Percentiles rank a stretch among this genome's conserved stretches.
Evolutionary conservation across 2,113 vertebrate genomes (phyloP).

Genomic region (Rattus rattus): DNA sequence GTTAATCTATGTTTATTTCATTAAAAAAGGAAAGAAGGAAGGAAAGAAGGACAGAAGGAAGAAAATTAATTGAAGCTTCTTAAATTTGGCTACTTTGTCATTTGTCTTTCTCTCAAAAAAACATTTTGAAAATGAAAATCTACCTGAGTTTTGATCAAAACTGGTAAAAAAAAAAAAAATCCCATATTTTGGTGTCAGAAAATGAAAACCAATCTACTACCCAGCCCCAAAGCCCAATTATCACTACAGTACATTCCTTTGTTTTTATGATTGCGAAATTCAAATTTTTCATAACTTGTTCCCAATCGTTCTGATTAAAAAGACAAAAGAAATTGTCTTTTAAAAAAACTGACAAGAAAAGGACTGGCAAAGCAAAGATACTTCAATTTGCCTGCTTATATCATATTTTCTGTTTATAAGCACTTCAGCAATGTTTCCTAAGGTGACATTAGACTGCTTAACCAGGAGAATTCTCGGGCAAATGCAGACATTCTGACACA

Average conservation of each 20-base stretch:
- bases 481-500: neutral
- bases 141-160: neutral
- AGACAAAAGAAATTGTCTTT: neutral
- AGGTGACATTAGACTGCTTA: neutral
- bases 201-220: neutral
- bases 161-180: neutral
- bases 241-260: neutral
- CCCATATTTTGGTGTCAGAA: constrained; percentile 1
- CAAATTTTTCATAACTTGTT: neutral
- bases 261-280: constrained; percentile 28
- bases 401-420: neutral
- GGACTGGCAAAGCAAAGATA: neutral
- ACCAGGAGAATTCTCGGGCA: neutral
- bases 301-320: constrained; percentile 48
- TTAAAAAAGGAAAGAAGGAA: neutral
- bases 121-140: neutral
- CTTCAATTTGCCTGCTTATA: constrained; percentile 19
- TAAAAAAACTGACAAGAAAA: neutral
- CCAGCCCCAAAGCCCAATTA: constrained; percentile 12
- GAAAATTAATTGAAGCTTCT: neutral
- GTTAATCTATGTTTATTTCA: neutral
- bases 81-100: constrained; percentile 33
- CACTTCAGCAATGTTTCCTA: neutral
- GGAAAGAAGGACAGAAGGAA: no score
- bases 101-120: constrained; percentile 33